A percentile compares a stretch with the other conserved stretches of the same genome.
These are phyloP conservation scores for Neocrepidodera transversa DNA, from an alignment of 2,888 invertebrate species.

Conservation along the genomic window DNA sequence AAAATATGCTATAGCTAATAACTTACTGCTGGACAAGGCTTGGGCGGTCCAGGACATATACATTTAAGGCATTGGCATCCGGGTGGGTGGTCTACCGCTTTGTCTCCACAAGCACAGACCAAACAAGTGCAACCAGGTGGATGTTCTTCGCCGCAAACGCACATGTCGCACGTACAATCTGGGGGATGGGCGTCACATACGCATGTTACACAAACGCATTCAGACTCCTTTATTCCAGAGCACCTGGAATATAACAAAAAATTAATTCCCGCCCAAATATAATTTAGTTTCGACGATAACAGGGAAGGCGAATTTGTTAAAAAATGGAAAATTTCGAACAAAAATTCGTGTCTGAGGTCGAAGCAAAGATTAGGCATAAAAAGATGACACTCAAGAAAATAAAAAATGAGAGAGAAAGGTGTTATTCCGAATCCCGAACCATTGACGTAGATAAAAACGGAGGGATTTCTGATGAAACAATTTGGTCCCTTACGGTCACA, in stretches of 20 bases:
- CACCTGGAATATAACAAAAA: background rate
- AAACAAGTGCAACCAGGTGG: slow-evolving; percentile 15
- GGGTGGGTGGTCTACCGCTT: background rate
- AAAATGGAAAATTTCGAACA: no score
- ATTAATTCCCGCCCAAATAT: background rate
- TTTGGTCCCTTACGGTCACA: no score
- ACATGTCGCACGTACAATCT: slow-evolving; percentile 11
- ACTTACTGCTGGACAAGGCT: slow-evolving; percentile 3
- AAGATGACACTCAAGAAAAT: no score
- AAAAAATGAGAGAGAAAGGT: no score
- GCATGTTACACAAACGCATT: slow-evolving; percentile 1
- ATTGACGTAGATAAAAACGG: no score
- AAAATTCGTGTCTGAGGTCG: no score
- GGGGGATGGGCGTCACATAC: slow-evolving; percentile 9
- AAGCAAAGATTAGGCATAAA: no score
- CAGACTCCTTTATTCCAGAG: background rate
- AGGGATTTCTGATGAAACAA: no score
- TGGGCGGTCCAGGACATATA: slow-evolving; percentile 13
- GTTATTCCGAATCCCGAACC: no score
- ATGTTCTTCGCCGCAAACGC: slow-evolving; percentile 8
- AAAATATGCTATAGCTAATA: no score
- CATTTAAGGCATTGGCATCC: slow-evolving; percentile 27
- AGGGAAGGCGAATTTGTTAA: no score
- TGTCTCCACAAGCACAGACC: slow-evolving; percentile 9
- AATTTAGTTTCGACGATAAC: no score